Evolutionary conservation across 23 tunicate species (phyloP).

Genomic region (Pegea sp.): DNA sequence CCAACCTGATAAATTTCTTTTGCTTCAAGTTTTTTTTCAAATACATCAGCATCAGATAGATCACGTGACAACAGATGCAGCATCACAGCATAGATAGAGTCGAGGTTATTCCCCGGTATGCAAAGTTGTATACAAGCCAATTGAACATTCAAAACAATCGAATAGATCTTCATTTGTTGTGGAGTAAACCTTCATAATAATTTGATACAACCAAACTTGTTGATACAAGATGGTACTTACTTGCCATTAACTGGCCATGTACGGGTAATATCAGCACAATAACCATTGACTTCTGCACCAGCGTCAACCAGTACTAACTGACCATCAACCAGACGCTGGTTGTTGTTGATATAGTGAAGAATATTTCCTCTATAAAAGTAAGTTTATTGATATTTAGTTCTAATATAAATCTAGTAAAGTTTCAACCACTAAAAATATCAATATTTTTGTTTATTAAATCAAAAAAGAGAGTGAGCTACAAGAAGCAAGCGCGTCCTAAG

Average conservation of each 20-base stretch:
- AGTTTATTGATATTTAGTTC: no score
- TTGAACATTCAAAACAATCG: slow-evolving; percentile 39
- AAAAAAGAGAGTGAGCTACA: no score
- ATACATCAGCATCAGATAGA: slow-evolving; percentile 7
- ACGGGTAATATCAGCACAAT: slow-evolving; percentile 70
- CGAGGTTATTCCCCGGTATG: slow-evolving; percentile 27
- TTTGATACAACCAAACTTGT: not conserved
- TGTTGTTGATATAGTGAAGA: slow-evolving; percentile 55
- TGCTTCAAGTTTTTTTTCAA: slow-evolving; percentile 21
- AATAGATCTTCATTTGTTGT: slow-evolving; percentile 25
- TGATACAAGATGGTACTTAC: slow-evolving; percentile 5
- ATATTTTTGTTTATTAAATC: no score
- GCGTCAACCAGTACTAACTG: slow-evolving; percentile 75
- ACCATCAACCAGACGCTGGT: slow-evolving; percentile 37
- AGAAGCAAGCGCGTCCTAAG: no score
- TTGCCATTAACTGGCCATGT: slow-evolving; percentile 88
- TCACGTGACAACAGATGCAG: slow-evolving; percentile 23
- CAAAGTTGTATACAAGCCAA: slow-evolving; percentile 35
- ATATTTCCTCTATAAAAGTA: slow-evolving; percentile 49
- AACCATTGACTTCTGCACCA: slow-evolving; percentile 77
- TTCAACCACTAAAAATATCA: not conserved
- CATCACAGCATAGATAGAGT: slow-evolving; percentile 46
- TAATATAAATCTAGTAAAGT: not conserved
- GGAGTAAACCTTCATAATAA: slow-evolving; percentile 15
- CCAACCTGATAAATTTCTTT: slow-evolving; percentile 2